Evolutionary conservation across 2,888 invertebrate genomes (phyloP).

Genomic region (Amblyjoppa fuscipennis): DNA sequence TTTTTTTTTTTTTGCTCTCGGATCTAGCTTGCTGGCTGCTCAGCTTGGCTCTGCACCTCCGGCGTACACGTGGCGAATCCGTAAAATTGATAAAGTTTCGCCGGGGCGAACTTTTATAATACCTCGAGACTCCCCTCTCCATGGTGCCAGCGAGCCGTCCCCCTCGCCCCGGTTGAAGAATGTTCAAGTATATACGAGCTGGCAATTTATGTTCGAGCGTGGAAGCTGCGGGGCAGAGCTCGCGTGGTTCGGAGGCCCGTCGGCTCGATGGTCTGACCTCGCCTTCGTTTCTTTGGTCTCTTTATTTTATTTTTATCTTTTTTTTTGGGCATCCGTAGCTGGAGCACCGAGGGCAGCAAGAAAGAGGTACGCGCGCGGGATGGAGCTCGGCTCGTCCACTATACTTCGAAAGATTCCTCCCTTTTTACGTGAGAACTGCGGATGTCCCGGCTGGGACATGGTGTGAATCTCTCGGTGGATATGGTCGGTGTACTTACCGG

Average conservation of each 20-base stretch:
- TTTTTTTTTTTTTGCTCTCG: constrained; percentile 29
- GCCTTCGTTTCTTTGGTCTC: not conserved
- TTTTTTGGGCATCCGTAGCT: not conserved
- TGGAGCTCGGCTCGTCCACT: constrained; percentile 41
- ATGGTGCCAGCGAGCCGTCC: constrained; percentile 15
- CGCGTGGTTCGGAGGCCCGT: constrained; percentile 17
- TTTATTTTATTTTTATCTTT: not conserved
- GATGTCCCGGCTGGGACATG: constrained; percentile 19
- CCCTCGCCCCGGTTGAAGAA: constrained; percentile 75
- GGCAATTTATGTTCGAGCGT: constrained; percentile 81
- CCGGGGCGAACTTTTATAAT: constrained; percentile 82
- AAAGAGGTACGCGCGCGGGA: not conserved
- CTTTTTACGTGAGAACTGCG: constrained; percentile 29
- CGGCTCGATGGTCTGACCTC: constrained; percentile 24
- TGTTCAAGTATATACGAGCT: constrained; percentile 81
- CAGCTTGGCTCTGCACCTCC: constrained; percentile 51
- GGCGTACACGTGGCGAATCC: constrained; percentile 80
- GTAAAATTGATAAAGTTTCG: constrained; percentile 85
- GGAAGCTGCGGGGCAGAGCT: constrained; percentile 46
- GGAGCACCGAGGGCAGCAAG: not conserved
- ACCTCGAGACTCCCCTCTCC: constrained; percentile 71
- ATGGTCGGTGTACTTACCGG: not conserved
- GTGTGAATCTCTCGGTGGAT: constrained; percentile 30
- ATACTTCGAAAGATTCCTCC: constrained; percentile 39
- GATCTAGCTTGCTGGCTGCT: constrained; percentile 45